Percentiles rank a stretch among this genome's conserved stretches.
These are phyloP conservation scores for Caenorhabditis inopinata DNA, from an alignment of 1,140 invertebrate species.

Conservation along the genomic window DNA sequence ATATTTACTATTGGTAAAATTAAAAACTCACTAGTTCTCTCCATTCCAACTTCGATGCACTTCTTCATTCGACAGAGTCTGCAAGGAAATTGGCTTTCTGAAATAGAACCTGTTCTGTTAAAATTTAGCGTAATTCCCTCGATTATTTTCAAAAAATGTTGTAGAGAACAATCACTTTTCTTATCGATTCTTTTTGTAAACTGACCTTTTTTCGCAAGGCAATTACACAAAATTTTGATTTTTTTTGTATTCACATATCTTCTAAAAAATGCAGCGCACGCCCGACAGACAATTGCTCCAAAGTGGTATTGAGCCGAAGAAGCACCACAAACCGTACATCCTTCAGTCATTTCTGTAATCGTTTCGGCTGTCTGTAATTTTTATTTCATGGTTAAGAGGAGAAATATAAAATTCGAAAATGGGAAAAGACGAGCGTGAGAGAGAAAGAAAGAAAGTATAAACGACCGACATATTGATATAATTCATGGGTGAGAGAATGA, in stretches of 20 bases:
- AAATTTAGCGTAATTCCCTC: too few relatives aligned
- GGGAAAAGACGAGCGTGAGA: too few relatives aligned
- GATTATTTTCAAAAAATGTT: too few relatives aligned
- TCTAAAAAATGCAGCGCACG: conserved; percentile 11
- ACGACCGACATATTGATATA: not conserved
- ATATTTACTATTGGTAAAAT: too few relatives aligned
- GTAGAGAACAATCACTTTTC: too few relatives aligned
- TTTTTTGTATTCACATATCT: conserved; percentile 18
- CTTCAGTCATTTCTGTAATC: not conserved
- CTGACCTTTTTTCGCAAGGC: not conserved
- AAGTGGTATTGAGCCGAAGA: not conserved
- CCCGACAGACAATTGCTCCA: not conserved
- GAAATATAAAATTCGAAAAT: not conserved
- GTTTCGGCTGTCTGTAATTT: not conserved
- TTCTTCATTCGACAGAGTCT: conserved; percentile 13
- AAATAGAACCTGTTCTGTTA: not conserved
- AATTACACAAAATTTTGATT: not conserved
- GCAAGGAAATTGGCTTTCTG: conserved; percentile 11
- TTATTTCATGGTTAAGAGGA: not conserved
- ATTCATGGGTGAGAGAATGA: not conserved
- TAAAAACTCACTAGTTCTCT: not conserved
- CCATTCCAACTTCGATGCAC: not conserved
- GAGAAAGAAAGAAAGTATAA: not conserved
- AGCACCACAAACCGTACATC: conserved; percentile 1
- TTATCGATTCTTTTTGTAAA: too few relatives aligned